These are phyloP conservation scores for Hydroisotoma schaefferi DNA, from an alignment of 2,888 invertebrate species.

Conservation along the genomic window DNA sequence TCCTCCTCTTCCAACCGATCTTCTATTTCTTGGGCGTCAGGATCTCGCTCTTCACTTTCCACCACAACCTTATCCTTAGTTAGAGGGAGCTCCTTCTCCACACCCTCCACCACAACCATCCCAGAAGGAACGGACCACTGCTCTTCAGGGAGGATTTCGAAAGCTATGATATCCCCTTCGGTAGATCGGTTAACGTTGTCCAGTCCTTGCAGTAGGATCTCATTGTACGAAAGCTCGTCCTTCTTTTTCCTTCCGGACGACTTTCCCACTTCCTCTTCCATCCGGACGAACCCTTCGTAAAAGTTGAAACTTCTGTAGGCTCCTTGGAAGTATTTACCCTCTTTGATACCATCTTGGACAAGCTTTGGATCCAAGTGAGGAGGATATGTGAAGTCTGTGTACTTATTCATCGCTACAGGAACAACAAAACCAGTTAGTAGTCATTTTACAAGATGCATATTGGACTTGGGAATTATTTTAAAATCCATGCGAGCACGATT, in stretches of 20 bases:
- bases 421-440: slow-evolving; percentile 1
- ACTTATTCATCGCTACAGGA: slow-evolving; percentile 32
- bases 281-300: slow-evolving; percentile 44
- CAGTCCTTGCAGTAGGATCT: slow-evolving; percentile 75
- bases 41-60: slow-evolving; percentile 59
- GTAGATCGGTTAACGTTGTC: slow-evolving; percentile 86
- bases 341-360: slow-evolving; percentile 43
- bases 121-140: slow-evolving; percentile 89
- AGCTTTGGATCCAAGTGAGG: slow-evolving; percentile 35
- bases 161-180: slow-evolving; percentile 88
- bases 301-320: slow-evolving; percentile 45
- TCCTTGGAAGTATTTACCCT: slow-evolving; percentile 43
- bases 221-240: slow-evolving; percentile 27
- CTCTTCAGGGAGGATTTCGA: slow-evolving; percentile 79
- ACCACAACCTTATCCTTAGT: slow-evolving; percentile 61
- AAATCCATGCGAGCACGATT: too few relatives aligned
- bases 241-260: slow-evolving; percentile 9
- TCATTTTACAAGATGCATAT: too few relatives aligned
- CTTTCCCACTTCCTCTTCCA: slow-evolving; percentile 28
- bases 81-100: slow-evolving; percentile 49
- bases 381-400: slow-evolving; percentile 38
- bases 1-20: slow-evolving; percentile 40
- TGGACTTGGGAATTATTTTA: too few relatives aligned
- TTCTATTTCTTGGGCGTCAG: slow-evolving; percentile 52
- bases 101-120: slow-evolving; percentile 54